A percentile compares a stretch with the other conserved stretches of the same genome.
phyloP scores from a whole-genome alignment of 2,113 vertebrate genomes.

The Pterocles burchelli region DNA sequence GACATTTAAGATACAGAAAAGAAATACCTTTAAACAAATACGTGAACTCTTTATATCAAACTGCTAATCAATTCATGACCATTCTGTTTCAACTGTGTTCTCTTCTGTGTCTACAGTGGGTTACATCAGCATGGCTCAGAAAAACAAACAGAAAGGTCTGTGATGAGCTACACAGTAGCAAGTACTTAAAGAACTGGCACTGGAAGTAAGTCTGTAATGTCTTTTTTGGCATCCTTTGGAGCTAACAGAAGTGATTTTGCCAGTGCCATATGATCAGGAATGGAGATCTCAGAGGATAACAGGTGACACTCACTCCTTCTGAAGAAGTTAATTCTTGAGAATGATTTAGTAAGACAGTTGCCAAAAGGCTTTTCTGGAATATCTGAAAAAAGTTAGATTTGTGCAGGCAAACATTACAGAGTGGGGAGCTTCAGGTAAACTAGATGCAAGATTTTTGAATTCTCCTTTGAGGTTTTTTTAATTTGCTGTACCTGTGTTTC shows the following conservation, averaged over 20 bases:
- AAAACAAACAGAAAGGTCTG: background rate
- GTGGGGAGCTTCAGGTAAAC: background rate
- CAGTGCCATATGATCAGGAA: background rate
- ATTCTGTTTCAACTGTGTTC: rapidly evolving
- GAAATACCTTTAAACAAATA: background rate
- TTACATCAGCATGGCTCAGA: background rate
- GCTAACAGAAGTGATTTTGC: background rate
- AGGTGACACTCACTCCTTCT: background rate
- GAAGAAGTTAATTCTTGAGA: background rate
- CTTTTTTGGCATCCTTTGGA: background rate
- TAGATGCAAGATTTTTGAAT: background rate
- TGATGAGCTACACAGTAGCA: background rate
- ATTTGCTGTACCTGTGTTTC: background rate
- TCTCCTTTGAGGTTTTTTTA: background rate
- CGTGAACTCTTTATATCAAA: background rate
- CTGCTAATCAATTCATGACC: background rate
- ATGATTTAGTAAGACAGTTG: background rate
- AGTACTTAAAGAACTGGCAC: background rate
- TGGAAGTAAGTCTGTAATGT: background rate
- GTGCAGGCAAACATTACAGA: background rate
- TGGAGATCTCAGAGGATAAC: background rate
- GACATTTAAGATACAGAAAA: background rate
- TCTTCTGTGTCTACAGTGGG: background rate
- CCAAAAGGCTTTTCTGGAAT: background rate
- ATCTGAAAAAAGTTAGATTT: background rate